Conservation (phyloP, 2,888 invertebrate species). For the Philopedon plagiatum region DNA sequence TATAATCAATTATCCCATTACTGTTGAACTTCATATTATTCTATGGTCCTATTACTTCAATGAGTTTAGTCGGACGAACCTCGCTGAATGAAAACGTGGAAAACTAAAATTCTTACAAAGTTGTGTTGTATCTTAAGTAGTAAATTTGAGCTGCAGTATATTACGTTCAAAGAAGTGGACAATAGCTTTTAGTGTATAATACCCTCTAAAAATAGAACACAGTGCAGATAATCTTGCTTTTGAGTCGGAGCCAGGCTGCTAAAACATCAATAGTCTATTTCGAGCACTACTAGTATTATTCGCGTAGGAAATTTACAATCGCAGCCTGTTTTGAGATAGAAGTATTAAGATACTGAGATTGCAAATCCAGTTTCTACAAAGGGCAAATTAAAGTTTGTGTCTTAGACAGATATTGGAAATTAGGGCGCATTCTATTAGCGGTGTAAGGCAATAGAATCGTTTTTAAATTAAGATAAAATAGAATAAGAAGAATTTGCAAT, state of each 20-base stretch:
- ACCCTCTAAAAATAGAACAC: slow-evolving; percentile 6
- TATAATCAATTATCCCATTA: no score
- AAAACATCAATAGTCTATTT: slow-evolving; percentile 41
- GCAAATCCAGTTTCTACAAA: not conserved
- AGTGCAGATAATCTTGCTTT: slow-evolving; percentile 31
- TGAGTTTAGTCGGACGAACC: no score
- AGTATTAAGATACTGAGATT: not conserved
- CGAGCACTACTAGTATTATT: slow-evolving; percentile 2
- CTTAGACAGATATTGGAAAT: not conserved
- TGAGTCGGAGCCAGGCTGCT: slow-evolving; percentile 36
- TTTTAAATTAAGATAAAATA: no score
- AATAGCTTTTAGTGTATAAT: not conserved
- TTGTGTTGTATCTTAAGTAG: not conserved
- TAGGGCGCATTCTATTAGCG: not conserved
- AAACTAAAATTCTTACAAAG: not conserved
- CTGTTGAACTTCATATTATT: no score
- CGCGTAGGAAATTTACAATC: not conserved
- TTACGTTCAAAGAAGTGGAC: not conserved
- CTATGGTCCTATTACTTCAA: no score
- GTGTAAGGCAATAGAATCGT: not conserved
- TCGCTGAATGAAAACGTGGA: no score
- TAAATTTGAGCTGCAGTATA: not conserved
- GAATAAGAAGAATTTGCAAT: no score
- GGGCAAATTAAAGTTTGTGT: not conserved
- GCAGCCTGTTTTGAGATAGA: not conserved